Evolutionary conservation across 2,888 invertebrate species (phyloP), one percentile per base, ranked within the genome.

Genomic region (Habrosyne pyritoides): DNA sequence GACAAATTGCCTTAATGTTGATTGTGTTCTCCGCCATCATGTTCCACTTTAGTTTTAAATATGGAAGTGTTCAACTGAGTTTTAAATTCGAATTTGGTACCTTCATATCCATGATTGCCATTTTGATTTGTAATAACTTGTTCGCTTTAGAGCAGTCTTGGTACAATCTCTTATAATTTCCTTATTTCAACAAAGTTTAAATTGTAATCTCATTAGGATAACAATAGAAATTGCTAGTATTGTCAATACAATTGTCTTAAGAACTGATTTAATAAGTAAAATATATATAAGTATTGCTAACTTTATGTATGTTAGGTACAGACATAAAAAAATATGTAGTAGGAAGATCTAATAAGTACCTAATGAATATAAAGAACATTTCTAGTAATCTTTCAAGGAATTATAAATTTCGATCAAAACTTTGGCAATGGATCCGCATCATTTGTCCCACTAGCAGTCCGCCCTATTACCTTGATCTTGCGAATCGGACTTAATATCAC

Each of bases 1-100:
- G 42, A 42, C 42, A 42, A 42, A 42, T 42, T 42, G 18, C 42
- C 8, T 18, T 12, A 33, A 33, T 36, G 36, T 42, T 42, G 42
- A 42, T 42, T 42, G 42, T 42, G 42, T 18, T 42, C 42, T 42
- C 18, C 42, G 42, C 42, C 42, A 36, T 18, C 42, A 42, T 18
- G 42, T 42, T 8, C 42, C 42, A 42, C 42, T 42, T 42, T 8
- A 42, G 42, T 42, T 18, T n/a, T 18, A 18, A 18, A 42, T 36
- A 18, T 42, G 42, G 42, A 42, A 14, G 42, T 42, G 42, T 18
- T 14, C 42, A 42, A 18, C 33, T n/a, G n/a, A n/a, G n/a, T 33
- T 33, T 33, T n/a, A 33, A n/a, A 33, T 33, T 33, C 4, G n/a
- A 33, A n/a, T n/a, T 33, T 8, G n/a, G n/a, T 33, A n/a, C 12